These are phyloP conservation scores for Varroa destructor DNA, from an alignment of 1,140 invertebrate species.

Conservation along the genomic window DNA sequence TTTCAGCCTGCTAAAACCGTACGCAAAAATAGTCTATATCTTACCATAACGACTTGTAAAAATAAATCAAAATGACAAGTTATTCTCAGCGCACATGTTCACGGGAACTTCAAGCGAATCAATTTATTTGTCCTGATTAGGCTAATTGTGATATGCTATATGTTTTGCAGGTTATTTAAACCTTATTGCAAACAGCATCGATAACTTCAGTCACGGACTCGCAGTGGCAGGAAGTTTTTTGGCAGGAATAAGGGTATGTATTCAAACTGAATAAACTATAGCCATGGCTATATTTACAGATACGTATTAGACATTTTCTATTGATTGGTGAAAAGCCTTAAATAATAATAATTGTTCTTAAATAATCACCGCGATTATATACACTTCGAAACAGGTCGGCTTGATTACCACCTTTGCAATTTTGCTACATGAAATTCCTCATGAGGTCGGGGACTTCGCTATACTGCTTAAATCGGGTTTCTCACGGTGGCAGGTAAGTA, in stretches of 20 bases:
- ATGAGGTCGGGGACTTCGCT: constrained; percentile 93
- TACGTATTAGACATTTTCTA: background rate
- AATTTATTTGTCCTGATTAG: too few species aligned
- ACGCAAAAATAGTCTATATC: too few species aligned
- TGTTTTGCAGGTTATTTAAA: constrained; percentile 74
- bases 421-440: constrained; percentile 88
- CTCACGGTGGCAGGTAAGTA: constrained; percentile 58
- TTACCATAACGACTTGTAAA: too few species aligned
- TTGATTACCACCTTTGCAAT: constrained; percentile 83
- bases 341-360: too few species aligned
- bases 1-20: too few species aligned
- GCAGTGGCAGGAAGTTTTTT: constrained; percentile 90
- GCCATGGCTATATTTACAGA: background rate
- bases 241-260: constrained; percentile 47
- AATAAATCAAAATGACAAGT: too few species aligned
- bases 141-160: too few species aligned
- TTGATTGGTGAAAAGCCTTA: too few species aligned
- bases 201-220: constrained; percentile 93
- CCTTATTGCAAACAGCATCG: constrained; percentile 82
- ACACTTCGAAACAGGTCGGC: constrained; percentile 51
- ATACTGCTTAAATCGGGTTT: constrained; percentile 79
- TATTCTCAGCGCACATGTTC: too few species aligned
- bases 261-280: background rate
- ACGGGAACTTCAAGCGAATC: too few species aligned
- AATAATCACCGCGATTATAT: too few species aligned